Conservation (phyloP, 1,140 invertebrate species). For the Epicauta chinensis region DNA sequence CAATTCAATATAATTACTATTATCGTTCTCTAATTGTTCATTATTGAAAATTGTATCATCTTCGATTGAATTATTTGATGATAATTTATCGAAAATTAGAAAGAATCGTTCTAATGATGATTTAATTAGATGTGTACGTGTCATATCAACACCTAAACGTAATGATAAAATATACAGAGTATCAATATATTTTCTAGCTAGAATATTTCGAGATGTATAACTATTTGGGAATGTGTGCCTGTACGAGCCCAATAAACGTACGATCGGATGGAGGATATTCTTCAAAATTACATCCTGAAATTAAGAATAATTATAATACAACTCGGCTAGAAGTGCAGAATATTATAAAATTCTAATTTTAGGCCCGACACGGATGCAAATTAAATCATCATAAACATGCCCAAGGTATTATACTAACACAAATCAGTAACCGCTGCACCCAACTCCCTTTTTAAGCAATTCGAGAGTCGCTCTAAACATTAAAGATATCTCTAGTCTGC, state of each 20-base stretch:
- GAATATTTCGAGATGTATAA: constrained; percentile 58
- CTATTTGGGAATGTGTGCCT: constrained; percentile 75
- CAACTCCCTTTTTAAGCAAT: too few relatives aligned
- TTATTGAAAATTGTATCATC: too few relatives aligned
- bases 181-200: constrained; percentile 76
- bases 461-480: too few relatives aligned
- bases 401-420: too few relatives aligned
- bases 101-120: constrained; percentile 72
- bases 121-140: constrained; percentile 67
- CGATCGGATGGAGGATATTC: constrained; percentile 70
- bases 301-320: constrained; percentile 5
- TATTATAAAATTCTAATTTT: too few relatives aligned
- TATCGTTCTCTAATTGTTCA: too few relatives aligned
- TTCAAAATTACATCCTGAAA: constrained; percentile 64
- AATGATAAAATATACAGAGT: constrained; percentile 71
- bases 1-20: constrained; percentile 50
- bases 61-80: constrained; percentile 24
- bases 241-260: constrained; percentile 65
- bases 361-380: too few relatives aligned
- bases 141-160: constrained; percentile 78
- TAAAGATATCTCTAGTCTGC: too few relatives aligned
- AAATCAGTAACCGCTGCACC: too few relatives aligned
- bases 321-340: too few relatives aligned
- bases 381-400: too few relatives aligned
- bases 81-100: constrained; percentile 69